Evolutionary conservation across 2,888 invertebrate species (phyloP).

Genomic region (Drosophila imparisetae): DNA sequence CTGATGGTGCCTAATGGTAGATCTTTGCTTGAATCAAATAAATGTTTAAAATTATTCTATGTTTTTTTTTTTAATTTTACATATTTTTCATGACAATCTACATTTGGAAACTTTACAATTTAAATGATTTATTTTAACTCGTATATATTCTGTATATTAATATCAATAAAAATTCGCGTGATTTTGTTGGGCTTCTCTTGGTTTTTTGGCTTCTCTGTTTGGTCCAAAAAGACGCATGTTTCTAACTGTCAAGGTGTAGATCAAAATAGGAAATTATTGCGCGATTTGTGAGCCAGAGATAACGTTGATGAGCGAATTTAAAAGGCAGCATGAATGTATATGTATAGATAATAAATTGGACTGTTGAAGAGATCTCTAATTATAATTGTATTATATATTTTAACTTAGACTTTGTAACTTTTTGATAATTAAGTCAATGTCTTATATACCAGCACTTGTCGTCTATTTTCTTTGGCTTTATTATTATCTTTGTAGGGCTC

Average conservation of each 20-base stretch:
- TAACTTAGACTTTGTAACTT: rapidly evolving
- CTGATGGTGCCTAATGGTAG: background rate
- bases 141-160: background rate
- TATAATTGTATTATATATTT: no score
- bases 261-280: no score
- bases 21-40: background rate
- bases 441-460: background rate
- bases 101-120: background rate
- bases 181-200: background rate
- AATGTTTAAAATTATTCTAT: background rate
- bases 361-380: background rate
- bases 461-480: background rate
- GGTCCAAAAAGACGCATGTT: no score
- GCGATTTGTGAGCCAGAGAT: no score
- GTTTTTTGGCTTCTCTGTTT: background rate
- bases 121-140: background rate
- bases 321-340: background rate
- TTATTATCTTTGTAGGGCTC: slow-evolving; percentile 53
- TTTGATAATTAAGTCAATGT: background rate
- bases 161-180: background rate
- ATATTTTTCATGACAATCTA: background rate
- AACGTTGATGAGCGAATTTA: background rate
- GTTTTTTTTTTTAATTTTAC: background rate
- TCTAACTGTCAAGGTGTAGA: no score
- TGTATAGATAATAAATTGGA: no score